Evolutionary conservation across 2,797 vertebrate genomes (phyloP).

Genomic region (Pogonophryne albipinna): DNA sequence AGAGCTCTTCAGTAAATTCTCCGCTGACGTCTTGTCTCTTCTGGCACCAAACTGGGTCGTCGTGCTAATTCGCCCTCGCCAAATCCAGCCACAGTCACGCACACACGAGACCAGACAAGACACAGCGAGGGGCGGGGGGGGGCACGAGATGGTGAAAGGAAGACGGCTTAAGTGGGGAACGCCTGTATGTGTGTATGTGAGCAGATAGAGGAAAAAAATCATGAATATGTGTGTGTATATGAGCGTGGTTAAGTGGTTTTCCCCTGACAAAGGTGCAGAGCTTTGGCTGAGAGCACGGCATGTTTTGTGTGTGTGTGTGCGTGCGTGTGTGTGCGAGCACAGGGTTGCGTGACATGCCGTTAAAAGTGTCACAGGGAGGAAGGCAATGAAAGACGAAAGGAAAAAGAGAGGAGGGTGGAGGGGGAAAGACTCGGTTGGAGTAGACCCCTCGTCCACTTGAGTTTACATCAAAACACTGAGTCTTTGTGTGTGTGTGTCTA

Average conservation of each 20-base stretch:
- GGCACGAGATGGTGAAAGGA: conserved; percentile 64
- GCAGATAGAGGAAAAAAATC: neutral
- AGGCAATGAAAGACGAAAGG: conserved; percentile 58
- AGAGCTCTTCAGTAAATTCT: conserved; percentile 40
- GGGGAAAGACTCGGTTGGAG: conserved; percentile 35
- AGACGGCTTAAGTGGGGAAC: conserved; percentile 51
- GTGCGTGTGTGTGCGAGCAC: conserved; percentile 18
- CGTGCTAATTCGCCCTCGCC: conserved; percentile 74
- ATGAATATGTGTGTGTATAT: conserved; percentile 64
- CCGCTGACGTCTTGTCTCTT: conserved; percentile 57
- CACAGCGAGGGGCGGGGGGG: conserved; percentile 40
- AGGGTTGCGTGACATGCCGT: conserved; percentile 78
- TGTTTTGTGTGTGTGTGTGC: conserved; percentile 33
- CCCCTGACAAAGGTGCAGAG: conserved; percentile 71
- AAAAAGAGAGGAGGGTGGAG: conserved; percentile 43
- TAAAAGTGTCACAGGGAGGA: conserved; percentile 71
- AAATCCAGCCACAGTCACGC: conserved; percentile 79
- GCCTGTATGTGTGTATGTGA: conserved; percentile 14
- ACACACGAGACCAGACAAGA: conserved; percentile 69
- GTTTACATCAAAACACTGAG: conserved; percentile 76
- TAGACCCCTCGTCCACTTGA: conserved; percentile 69
- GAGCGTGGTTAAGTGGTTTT: conserved; percentile 71
- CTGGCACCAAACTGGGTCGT: conserved; percentile 79
- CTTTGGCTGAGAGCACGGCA: conserved; percentile 70
- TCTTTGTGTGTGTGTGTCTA: conserved; percentile 28